Evolutionary conservation across 2,888 invertebrate species (phyloP).

Genomic region (Drosophila falleni): DNA sequence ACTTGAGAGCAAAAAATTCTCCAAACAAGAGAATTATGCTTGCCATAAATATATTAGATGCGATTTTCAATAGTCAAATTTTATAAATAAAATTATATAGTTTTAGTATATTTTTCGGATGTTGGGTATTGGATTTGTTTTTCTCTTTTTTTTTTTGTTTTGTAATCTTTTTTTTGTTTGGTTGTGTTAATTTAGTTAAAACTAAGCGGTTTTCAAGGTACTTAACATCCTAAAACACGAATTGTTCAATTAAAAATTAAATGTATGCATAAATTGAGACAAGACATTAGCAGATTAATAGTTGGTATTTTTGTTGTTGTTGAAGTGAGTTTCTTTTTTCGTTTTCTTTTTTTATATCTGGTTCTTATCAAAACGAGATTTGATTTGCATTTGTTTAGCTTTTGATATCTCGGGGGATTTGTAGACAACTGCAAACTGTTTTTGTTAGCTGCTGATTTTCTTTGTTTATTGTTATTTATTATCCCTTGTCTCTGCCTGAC

Average conservation of each 20-base stretch:
- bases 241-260: constrained; percentile 66
- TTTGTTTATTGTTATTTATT: constrained; percentile 27
- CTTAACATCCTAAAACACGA: constrained; percentile 77
- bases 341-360: constrained; percentile 4
- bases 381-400: constrained; percentile 23
- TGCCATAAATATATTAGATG: constrained; percentile 21
- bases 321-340: constrained; percentile 35
- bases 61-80: constrained; percentile 46
- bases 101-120: constrained; percentile 58
- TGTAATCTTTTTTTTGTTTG: constrained; percentile 24
- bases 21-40: constrained; percentile 24
- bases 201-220: constrained; percentile 72
- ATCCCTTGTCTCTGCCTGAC: constrained; percentile 52
- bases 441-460: constrained; percentile 49
- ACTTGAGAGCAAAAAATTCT: constrained; percentile 18
- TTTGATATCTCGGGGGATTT: constrained; percentile 40
- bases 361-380: constrained; percentile 38
- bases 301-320: constrained; percentile 34
- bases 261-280: constrained; percentile 52
- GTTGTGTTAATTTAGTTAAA: constrained; percentile 73
- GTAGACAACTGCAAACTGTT: constrained; percentile 46
- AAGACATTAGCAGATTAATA: constrained; percentile 57
- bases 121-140: constrained; percentile 25
- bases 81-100: constrained; percentile 58
- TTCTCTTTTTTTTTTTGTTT: constrained; percentile 29